A percentile compares a stretch with the other conserved stretches of the same genome.
Conservation (phyloP, 2,888 invertebrate species). For the Euclidia mi region DNA sequence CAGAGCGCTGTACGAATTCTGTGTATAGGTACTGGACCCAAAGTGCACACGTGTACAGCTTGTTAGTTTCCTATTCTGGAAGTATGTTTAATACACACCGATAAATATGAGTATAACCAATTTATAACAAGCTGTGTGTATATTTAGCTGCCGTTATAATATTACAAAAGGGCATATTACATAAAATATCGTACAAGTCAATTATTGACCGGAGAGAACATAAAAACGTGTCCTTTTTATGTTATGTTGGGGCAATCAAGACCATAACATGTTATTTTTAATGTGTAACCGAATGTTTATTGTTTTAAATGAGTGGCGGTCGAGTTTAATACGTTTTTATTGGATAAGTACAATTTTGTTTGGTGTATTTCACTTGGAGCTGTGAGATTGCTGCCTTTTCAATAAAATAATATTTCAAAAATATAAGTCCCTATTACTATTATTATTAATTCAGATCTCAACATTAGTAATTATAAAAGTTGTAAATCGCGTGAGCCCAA, state of each 20-base stretch:
- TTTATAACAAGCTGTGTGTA: no score
- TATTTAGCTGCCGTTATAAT: no score
- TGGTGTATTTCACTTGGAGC: conserved; percentile 25
- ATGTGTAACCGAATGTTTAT: conserved; percentile 42
- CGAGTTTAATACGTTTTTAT: conserved; percentile 42
- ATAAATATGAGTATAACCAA: no score
- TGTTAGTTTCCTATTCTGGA: no score
- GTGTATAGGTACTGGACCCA: no score
- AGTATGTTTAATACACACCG: no score
- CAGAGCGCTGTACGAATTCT: no score
- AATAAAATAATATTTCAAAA: no score
- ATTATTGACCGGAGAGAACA: background rate
- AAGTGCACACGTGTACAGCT: no score
- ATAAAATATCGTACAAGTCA: conserved; percentile 10
- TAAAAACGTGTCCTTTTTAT: conserved; percentile 18
- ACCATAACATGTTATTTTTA: conserved; percentile 20
- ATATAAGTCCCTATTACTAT: no score
- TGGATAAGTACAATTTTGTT: conserved; percentile 15
- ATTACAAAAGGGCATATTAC: background rate
- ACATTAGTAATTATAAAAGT: no score
- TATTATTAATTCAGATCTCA: background rate
- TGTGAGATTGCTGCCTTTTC: background rate
- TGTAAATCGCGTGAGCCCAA: no score
- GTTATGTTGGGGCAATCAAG: conserved; percentile 16
- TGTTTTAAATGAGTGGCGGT: conserved; percentile 51